Conservation (phyloP, 35 echinoderm and acorn worm species). For the Holothuria glaberrima region DNA sequence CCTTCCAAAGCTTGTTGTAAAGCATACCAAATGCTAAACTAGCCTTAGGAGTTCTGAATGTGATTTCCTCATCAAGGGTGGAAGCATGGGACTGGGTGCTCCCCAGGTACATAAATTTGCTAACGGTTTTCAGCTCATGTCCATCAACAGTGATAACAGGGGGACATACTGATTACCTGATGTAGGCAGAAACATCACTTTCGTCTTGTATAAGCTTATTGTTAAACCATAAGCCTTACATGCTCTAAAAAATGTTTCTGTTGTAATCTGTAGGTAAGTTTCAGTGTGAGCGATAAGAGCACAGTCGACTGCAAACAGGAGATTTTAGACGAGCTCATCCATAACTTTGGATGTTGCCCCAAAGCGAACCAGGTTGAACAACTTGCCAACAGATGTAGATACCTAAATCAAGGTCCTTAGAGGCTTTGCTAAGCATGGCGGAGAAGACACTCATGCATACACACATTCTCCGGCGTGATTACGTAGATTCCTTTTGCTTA, state of each 20-base stretch:
- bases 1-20: too few relatives aligned
- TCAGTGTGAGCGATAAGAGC: slow-evolving; percentile 7
- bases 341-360: neutral
- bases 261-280: slow-evolving; percentile 5
- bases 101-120: neutral
- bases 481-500: too few relatives aligned
- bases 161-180: neutral
- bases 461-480: too few relatives aligned
- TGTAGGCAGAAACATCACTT: neutral
- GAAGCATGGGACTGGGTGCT: too few relatives aligned
- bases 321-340: neutral
- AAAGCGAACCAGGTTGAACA: neutral
- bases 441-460: too few relatives aligned
- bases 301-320: slow-evolving; percentile 10
- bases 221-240: slow-evolving; percentile 34
- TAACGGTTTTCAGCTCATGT: neutral
- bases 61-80: too few relatives aligned
- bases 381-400: neutral
- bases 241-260: neutral
- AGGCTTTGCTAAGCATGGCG: too few relatives aligned
- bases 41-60: too few relatives aligned
- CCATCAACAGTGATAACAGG: neutral
- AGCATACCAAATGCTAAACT: too few relatives aligned
- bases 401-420: neutral
- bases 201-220: slow-evolving; percentile 22